Base-by-base conservation (phyloP, 2,888 invertebrate species). In the Cloeon dipterum region DNA sequence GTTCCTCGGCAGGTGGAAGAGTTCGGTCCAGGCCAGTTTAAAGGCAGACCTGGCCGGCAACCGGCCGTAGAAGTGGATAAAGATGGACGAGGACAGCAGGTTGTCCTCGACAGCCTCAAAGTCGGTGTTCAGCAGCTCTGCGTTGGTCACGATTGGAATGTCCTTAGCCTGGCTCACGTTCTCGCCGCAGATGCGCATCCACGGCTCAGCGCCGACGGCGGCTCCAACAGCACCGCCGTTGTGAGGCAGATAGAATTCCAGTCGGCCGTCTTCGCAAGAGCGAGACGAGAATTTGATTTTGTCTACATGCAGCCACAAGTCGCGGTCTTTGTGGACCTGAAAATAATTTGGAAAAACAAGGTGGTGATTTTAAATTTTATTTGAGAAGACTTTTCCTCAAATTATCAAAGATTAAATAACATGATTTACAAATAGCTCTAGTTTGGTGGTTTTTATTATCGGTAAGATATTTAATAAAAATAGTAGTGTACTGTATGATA, bases 21-120 rank as follows among this genome's bases (percentile, higher is more conserved):
- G 62, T 46, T 86, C 86, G 3, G 85, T 86, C 86, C 86, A 88
- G 11, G 78, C 81, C 23, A 88, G 73, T 51, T 83, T 82, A 51
- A 88, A 86, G 10, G 81, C 74, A 8, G 83, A 81, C 40, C 78
- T 63, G 1, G 83, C 79, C 0, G 85, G 81, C 43, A 78, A 76
- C 0, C 76, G 70, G 26, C 78, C 77, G 1, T 47, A 46, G 42
- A 50, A 52, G 35, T 49, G 48, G 20, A 52, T 46, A 37, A 44
- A 48, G 11, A 52, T 46, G 23, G 35, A 40, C 19, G 29, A 39
- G 13, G 34, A 40, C 29, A 18, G 16, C 19, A 10, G 13, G 17
- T 10, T 16, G 19, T 10, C 16, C 29, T 20, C 37, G 20, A 11
- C 11, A 10, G 66, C 1, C 72, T 29, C 29, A 7, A 14, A 7